These are phyloP conservation scores for Aporophyla nigra DNA, from an alignment of 2,888 invertebrate species.

Conservation along the genomic window DNA sequence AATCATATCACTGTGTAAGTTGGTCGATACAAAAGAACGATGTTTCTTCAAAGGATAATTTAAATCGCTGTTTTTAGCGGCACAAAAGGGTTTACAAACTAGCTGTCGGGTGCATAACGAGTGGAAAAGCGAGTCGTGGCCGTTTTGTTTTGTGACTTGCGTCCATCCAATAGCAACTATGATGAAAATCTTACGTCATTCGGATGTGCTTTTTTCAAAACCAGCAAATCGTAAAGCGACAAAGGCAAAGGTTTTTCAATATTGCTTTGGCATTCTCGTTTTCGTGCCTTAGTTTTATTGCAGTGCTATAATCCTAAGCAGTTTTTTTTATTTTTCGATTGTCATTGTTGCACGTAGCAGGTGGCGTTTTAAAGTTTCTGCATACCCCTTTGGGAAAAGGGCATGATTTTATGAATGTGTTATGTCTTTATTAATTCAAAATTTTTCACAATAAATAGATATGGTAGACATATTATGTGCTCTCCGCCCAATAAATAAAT, in stretches of 20 bases:
- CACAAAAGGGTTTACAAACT: slow-evolving; percentile 47
- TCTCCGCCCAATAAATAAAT: not conserved
- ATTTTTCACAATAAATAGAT: no score
- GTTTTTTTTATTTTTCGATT: slow-evolving; percentile 9
- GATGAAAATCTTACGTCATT: slow-evolving; percentile 41
- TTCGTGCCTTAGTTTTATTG: slow-evolving; percentile 8
- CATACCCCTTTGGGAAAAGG: not conserved
- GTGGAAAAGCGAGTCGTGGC: slow-evolving; percentile 37
- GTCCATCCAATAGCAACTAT: slow-evolving; percentile 4
- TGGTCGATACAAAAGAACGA: slow-evolving; percentile 61
- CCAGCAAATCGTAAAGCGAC: slow-evolving; percentile 17
- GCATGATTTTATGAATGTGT: not conserved
- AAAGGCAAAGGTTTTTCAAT: slow-evolving; percentile 31
- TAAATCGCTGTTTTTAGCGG: slow-evolving; percentile 44
- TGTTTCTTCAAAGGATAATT: slow-evolving; percentile 62
- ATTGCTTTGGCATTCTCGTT: slow-evolving; percentile 11
- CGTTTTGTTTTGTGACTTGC: slow-evolving; percentile 38
- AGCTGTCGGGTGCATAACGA: slow-evolving; percentile 39
- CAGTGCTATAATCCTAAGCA: not conserved
- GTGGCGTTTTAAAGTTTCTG: not conserved
- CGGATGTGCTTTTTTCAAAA: slow-evolving; percentile 21
- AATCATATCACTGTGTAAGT: slow-evolving; percentile 71
- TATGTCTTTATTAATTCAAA: not conserved
- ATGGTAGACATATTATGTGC: not conserved
- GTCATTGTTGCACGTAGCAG: not conserved